A percentile compares a stretch with the other conserved stretches of the same genome.
Evolutionary conservation across 1,140 invertebrate genomes (phyloP).

Genomic region (Saxidomus purpurata): DNA sequence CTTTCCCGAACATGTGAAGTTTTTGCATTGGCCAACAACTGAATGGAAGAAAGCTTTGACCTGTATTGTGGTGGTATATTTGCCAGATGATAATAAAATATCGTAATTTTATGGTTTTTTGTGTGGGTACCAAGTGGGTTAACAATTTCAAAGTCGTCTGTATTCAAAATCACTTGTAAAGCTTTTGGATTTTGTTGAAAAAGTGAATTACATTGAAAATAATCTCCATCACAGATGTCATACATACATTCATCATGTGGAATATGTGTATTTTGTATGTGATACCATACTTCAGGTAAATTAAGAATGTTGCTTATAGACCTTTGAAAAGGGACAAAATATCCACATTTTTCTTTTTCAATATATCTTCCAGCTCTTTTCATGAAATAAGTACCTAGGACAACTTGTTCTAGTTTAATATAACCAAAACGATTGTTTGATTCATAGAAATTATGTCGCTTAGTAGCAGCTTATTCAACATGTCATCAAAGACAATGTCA

Average conservation of each 20-base stretch:
- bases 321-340: slow-evolving; percentile 38
- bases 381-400: background rate
- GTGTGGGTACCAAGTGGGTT: slow-evolving; percentile 52
- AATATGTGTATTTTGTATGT: slow-evolving; percentile 25
- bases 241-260: slow-evolving; percentile 31
- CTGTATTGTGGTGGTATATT: slow-evolving; percentile 29
- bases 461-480: slow-evolving; percentile 21
- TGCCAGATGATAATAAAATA: background rate
- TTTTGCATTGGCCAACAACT: slow-evolving; percentile 3
- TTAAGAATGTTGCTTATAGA: slow-evolving; percentile 12
- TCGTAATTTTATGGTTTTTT: background rate
- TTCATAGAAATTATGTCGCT: slow-evolving; percentile 26
- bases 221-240: slow-evolving; percentile 53
- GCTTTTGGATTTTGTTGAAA: slow-evolving; percentile 23
- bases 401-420: slow-evolving; percentile 1
- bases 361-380: background rate
- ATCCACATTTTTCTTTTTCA: slow-evolving; percentile 7
- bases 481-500: background rate
- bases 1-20: background rate
- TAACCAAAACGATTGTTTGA: background rate
- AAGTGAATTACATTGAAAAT: background rate
- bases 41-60: background rate
- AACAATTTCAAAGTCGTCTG: slow-evolving; percentile 60
- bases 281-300: slow-evolving; percentile 35
- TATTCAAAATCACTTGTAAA: slow-evolving; percentile 29